Conservation (phyloP, 2,113 vertebrate genomes). For the Epinephelus cyanopodus region DNA sequence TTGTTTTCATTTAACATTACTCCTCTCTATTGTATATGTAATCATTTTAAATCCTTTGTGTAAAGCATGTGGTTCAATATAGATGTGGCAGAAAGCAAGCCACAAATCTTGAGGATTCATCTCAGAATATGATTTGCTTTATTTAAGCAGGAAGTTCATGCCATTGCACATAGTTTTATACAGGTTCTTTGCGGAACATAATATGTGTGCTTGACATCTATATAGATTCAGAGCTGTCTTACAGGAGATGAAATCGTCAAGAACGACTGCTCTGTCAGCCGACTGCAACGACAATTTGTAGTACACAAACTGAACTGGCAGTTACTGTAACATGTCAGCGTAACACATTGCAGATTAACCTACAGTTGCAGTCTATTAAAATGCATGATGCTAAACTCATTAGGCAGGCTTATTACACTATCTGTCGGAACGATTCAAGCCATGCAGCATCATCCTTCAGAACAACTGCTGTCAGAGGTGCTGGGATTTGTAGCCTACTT, state of each 20-base stretch:
- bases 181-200: background rate
- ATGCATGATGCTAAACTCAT: constrained; percentile 60
- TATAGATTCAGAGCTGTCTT: background rate
- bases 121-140: background rate
- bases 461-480: constrained; percentile 31
- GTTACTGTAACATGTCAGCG: constrained; percentile 33
- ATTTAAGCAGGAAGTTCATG: background rate
- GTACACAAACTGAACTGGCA: constrained; percentile 50
- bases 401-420: constrained; percentile 55
- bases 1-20: background rate
- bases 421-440: constrained; percentile 45
- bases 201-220: background rate
- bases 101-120: background rate
- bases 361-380: constrained; percentile 54
- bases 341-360: constrained; percentile 46
- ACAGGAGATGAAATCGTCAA: background rate
- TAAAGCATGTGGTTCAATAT: background rate
- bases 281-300: constrained; percentile 59
- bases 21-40: background rate
- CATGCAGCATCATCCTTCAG: constrained; percentile 40
- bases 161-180: background rate
- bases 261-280: constrained; percentile 23
- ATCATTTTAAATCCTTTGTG: background rate
- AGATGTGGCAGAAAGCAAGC: background rate
- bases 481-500: constrained; percentile 51